These are phyloP conservation scores for Streptopelia turtur DNA, from an alignment of 2,797 vertebrate species.

Conservation along the genomic window DNA sequence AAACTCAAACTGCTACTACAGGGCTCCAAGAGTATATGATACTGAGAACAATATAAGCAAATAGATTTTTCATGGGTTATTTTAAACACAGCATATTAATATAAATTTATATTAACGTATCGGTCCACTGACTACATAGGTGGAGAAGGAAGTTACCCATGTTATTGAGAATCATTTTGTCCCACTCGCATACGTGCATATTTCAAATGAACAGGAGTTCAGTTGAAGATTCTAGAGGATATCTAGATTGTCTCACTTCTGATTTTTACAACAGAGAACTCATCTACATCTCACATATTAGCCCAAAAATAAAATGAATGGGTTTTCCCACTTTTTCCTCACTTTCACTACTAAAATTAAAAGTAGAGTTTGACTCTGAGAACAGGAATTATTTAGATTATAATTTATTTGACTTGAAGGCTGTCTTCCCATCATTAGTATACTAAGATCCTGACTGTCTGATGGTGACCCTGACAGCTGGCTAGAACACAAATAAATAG, in stretches of 20 bases:
- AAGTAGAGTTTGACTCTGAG: neutral
- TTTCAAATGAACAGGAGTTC: neutral
- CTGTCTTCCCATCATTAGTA: neutral
- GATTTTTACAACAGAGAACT: neutral
- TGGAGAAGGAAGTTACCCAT: neutral
- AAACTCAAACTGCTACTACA: neutral
- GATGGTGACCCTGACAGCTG: neutral
- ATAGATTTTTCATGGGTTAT: neutral
- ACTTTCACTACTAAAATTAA: neutral
- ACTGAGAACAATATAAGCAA: neutral
- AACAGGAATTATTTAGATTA: neutral
- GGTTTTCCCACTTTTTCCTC: neutral
- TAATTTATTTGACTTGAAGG: neutral
- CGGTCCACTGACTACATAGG: neutral
- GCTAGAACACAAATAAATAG: neutral
- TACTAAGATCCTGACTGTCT: neutral
- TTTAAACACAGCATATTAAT: neutral
- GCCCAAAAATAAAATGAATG: neutral
- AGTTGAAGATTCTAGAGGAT: neutral
- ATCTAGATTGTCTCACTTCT: neutral
- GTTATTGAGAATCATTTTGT: neutral
- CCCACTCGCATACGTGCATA: rapidly evolving
- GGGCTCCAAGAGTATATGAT: neutral
- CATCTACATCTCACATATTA: neutral
- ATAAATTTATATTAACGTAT: neutral